A percentile compares a stretch with the other conserved stretches of the same genome.
Conservation (phyloP, 2,888 invertebrate genomes). For the Aethes cnicana region DNA sequence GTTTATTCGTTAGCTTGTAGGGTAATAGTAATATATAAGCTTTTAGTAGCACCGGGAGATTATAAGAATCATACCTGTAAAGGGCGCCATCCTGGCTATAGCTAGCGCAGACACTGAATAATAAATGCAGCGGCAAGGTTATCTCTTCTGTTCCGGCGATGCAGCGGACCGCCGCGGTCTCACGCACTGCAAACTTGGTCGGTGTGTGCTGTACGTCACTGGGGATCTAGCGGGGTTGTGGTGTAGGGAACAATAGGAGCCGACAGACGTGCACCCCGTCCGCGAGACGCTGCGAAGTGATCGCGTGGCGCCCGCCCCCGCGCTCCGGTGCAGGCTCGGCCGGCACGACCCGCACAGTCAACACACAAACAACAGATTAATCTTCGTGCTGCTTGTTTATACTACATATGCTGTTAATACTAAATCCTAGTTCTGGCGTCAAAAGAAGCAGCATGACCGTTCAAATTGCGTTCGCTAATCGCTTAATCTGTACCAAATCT, state of each 20-base stretch:
- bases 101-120: slow-evolving; percentile 75
- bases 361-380: slow-evolving; percentile 50
- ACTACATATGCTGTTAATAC: too few species aligned
- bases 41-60: slow-evolving; percentile 15
- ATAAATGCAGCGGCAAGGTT: slow-evolving; percentile 76
- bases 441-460: too few species aligned
- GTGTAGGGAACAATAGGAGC: slow-evolving; percentile 47
- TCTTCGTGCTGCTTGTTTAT: slow-evolving; percentile 27
- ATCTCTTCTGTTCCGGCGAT: slow-evolving; percentile 50
- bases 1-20: neutral
- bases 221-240: slow-evolving; percentile 69
- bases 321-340: slow-evolving; percentile 54
- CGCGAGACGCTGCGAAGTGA: slow-evolving; percentile 69
- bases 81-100: slow-evolving; percentile 75
- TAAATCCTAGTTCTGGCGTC: too few species aligned
- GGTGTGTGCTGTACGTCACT: slow-evolving; percentile 67
- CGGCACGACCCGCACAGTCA: slow-evolving; percentile 49
- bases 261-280: slow-evolving; percentile 64
- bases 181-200: slow-evolving; percentile 41
- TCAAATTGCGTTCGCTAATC: too few species aligned
- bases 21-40: slow-evolving; percentile 17
- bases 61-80: slow-evolving; percentile 65
- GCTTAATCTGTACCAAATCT: too few species aligned
- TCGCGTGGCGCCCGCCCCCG: slow-evolving; percentile 58
- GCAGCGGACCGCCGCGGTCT: slow-evolving; percentile 41